Evolutionary conservation across 2,888 invertebrate genomes (phyloP).

Genomic region (Busseola fusca): DNA sequence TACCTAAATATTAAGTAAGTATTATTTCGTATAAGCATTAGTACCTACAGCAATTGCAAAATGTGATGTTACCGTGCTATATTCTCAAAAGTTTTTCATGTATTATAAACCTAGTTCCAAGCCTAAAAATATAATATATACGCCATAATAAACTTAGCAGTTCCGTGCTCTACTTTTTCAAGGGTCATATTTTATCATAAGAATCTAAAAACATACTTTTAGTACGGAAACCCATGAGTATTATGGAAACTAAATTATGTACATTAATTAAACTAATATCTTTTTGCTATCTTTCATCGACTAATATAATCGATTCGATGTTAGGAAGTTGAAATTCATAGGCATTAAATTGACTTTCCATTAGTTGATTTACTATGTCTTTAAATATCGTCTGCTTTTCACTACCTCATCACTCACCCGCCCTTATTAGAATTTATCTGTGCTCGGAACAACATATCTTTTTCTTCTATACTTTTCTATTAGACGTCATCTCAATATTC

Average conservation of each 20-base stretch:
- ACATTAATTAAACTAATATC: constrained; percentile 30
- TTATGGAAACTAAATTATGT: constrained; percentile 23
- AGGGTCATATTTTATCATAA: constrained; percentile 49
- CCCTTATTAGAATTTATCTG: not conserved
- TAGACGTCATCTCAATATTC: not conserved
- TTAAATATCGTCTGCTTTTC: not conserved
- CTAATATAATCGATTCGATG: not conserved
- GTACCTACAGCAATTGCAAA: not conserved
- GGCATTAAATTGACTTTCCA: not conserved
- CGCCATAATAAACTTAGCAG: constrained; percentile 16
- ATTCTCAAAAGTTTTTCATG: constrained; percentile 12
- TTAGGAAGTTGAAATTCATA: not conserved
- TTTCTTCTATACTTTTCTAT: not conserved
- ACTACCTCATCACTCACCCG: not conserved
- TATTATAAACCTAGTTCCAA: constrained; percentile 23
- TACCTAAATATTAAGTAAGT: constrained; percentile 50
- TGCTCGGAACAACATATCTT: not conserved
- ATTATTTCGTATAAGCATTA: not conserved
- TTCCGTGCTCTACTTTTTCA: constrained; percentile 47
- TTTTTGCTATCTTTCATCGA: constrained; percentile 24
- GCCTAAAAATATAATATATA: constrained; percentile 24
- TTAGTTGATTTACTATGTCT: not conserved
- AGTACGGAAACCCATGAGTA: constrained; percentile 36
- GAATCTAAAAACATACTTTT: constrained; percentile 43
- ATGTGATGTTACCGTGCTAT: not conserved